Evolutionary conservation across 2,113 vertebrate genomes (phyloP).

Genomic region (Glaucidium brasilianum): DNA sequence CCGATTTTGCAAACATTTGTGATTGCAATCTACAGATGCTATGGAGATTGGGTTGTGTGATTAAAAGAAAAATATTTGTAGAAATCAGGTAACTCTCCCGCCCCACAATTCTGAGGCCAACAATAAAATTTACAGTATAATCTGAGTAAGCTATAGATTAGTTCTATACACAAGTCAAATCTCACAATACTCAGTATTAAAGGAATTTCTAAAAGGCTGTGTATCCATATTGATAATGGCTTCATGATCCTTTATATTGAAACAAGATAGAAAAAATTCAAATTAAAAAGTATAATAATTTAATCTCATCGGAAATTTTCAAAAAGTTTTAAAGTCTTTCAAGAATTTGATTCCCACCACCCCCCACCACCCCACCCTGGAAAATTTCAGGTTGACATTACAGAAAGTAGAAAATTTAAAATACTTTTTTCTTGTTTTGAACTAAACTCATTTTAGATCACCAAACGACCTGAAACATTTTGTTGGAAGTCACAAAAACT

Average conservation of each 20-base stretch:
- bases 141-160: neutral
- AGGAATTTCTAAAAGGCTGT: neutral
- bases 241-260: neutral
- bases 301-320: neutral
- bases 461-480: neutral
- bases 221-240: neutral
- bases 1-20: neutral
- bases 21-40: neutral
- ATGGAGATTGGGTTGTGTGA: neutral
- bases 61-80: neutral
- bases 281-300: neutral
- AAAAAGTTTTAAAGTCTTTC: neutral
- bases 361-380: neutral
- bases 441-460: neutral
- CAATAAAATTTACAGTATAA: neutral
- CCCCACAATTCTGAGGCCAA: neutral
- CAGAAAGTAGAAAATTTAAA: neutral
- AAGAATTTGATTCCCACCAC: neutral
- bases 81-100: neutral
- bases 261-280: neutral
- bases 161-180: neutral
- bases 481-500: neutral
- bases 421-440: neutral
- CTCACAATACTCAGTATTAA: neutral
- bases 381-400: neutral